Conservation (phyloP, 2,888 invertebrate genomes). For the Eupithecia insigniata region DNA sequence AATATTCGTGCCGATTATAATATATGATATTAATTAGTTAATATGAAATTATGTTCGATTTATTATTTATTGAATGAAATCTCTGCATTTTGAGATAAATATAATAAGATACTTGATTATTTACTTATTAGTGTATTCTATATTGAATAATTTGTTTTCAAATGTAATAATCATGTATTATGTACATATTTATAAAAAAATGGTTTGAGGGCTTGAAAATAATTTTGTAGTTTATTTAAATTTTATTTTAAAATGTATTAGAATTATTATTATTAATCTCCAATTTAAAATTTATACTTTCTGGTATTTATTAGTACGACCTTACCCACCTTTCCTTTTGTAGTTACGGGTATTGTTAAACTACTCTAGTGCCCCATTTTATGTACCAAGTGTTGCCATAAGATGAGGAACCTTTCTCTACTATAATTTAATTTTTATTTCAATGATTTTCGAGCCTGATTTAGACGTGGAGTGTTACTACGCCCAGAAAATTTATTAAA, state of each 20-base stretch:
- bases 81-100: conserved; percentile 9
- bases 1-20: background rate
- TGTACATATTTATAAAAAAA: conserved; percentile 11
- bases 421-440: conserved; percentile 14
- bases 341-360: conserved; percentile 31
- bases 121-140: background rate
- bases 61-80: conserved; percentile 17
- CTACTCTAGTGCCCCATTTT: background rate
- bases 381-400: background rate
- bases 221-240: background rate
- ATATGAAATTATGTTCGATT: background rate
- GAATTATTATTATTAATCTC: background rate
- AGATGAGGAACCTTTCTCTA: background rate
- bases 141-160: background rate
- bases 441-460: conserved; percentile 24
- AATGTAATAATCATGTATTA: conserved; percentile 13
- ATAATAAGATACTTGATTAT: conserved; percentile 5
- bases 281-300: background rate
- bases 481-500: background rate
- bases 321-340: conserved; percentile 3
- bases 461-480: conserved; percentile 25
- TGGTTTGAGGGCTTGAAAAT: conserved; percentile 11
- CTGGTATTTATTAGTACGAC: background rate
- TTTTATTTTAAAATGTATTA: background rate
- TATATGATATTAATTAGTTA: background rate